These are phyloP conservation scores for Rattus rattus DNA, from an alignment of 2,113 vertebrate genomes.

Conservation along the genomic window DNA sequence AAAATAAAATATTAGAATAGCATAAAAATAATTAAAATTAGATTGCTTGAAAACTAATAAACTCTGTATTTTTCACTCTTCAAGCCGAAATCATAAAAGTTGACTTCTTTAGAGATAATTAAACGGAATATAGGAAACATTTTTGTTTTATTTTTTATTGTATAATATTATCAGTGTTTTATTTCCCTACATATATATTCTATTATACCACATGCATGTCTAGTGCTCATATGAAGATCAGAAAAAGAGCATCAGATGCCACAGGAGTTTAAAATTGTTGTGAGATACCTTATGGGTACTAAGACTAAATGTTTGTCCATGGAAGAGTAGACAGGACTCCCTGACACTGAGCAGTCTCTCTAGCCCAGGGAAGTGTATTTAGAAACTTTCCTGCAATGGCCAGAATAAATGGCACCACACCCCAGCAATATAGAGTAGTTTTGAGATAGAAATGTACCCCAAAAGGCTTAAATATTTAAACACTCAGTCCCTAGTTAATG, in stretches of 20 bases:
- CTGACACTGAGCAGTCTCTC: not conserved
- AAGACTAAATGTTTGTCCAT: not conserved
- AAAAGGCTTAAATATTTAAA: not conserved
- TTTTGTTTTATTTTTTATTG: not conserved
- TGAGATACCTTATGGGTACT: not conserved
- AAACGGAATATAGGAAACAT: not conserved
- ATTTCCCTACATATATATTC: not conserved
- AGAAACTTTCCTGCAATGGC: not conserved
- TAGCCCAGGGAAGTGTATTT: not conserved
- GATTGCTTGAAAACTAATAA: not conserved
- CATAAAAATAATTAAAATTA: not conserved
- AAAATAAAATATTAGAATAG: conserved; percentile 1
- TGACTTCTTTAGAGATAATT: conserved; percentile 15
- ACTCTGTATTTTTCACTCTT: not conserved
- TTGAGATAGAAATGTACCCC: not conserved
- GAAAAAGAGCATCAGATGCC: not conserved
- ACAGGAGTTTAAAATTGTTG: not conserved
- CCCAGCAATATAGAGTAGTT: not conserved
- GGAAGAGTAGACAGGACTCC: not conserved
- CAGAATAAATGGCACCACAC: not conserved
- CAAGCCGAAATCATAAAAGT: not conserved
- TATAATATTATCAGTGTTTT: not conserved
- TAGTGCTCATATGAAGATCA: not conserved
- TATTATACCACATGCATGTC: not conserved
- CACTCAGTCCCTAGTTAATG: not conserved